Base-by-base conservation (phyloP, 2,797 vertebrate species). In the Diceros bicornis region DNA sequence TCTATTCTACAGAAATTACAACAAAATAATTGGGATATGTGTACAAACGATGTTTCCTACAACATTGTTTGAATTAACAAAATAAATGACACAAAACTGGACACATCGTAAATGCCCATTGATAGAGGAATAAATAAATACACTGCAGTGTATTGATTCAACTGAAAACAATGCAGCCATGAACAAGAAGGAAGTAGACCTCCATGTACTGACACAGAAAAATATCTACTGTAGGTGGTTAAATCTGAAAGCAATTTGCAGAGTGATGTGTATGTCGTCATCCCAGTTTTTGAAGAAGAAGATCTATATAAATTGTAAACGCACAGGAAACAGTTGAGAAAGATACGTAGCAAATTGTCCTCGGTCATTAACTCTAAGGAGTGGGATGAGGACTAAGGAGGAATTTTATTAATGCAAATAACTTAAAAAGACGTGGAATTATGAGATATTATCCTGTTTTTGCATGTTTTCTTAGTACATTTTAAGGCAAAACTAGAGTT, bases 401-500 rank as follows among this genome's bases (percentile, higher is more conserved):
- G 7, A 82, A 86, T 59, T 92, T 93, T 74, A 84, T 57, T 69
- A 61, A 81, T 55, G 25, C 18, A 75, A 90, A 55, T 62, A 62
- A 72, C 29, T 92, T 82, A 4, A 71, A 91, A 77, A 68, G 8
- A 0, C 25, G 7, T 90, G 8, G 25, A 57, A 68, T 92, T 84
- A 59, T 37, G n/a, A 44, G 25, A 72, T 18, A 25, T 61, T 81
- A 47, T 64, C 59, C 1, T 50, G 50, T 82, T 64, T 64, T n/a
- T 29, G 2, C 13, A 29, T 68, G 11, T 21, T 79, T 89, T 84
- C 37, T 92, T 79, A 44, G 32, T 14, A 13, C 21, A 82, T 95
- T 92, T 89, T 44, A 71, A 78, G 61, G 32, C 32, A 83, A 95
- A 71, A 75, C 41, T 86, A 68, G 69, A 92, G 23, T 59, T 94